Evolutionary conservation across 2,797 vertebrate genomes (phyloP), one percentile per base, ranked within the genome.

Genomic region (Clamator glandarius): DNA sequence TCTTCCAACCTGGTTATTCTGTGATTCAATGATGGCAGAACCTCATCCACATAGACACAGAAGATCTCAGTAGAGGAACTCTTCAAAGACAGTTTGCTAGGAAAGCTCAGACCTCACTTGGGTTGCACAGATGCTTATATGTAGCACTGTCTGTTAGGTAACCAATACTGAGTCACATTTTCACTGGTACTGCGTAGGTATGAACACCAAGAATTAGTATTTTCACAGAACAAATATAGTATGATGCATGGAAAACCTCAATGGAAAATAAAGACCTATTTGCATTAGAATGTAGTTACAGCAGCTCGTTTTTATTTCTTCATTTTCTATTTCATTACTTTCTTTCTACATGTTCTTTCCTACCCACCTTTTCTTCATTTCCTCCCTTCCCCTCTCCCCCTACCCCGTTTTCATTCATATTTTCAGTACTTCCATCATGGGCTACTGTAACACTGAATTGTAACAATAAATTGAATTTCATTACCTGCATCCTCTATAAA

Each of bases 381-480:
- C 67, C 48, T 31, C 12, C 14, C 5, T 39, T 9, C 39, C 12
- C 39, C 39, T 39, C 39, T 8, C 4, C 5, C 8, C 3, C 52
- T 9, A 15, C n/a, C 8, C 13, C 2, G 0, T 74, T 85, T 68
- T 92, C 82, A 48, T 78, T 92, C 64, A 89, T 62, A 51, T 82
- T 91, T 90, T 70, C 75, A 92, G 68, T 92, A 67, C 80, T 95
- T 86, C 82, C 54, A 33, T 82, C 31, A 19, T 15, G 35, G 29
- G 46, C 86, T 95, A 58, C 70, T 89, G 15, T 82, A 89, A 87
- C 77, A 79, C 52, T 93, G 92, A 80, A 55, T 33, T 89, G 39
- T 83, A 92, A 61, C 72, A 80, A 3, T 93, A 91, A 83, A 44
- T 74, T 85, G 75, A 77, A 80, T 93, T 90, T 87, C 17, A 17